Conservation (phyloP, 2,113 vertebrate species). For the Pandion haliaetus region DNA sequence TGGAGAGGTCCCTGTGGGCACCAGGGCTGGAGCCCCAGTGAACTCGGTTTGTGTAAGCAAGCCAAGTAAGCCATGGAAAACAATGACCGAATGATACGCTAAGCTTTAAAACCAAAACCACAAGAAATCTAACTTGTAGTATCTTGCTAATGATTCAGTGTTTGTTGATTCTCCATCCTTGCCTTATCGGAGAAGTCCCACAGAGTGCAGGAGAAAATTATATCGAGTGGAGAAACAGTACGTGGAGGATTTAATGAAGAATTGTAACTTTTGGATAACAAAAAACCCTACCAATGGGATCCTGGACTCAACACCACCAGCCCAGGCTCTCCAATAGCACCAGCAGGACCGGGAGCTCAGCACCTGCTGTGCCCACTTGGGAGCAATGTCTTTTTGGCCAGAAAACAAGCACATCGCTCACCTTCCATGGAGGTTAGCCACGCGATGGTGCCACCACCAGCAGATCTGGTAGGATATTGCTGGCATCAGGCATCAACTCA, state of each 20-base stretch:
- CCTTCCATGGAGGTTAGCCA: fast-evolving
- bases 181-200: not conserved
- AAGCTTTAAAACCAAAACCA: not conserved
- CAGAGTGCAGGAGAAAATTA: not conserved
- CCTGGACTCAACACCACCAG: not conserved
- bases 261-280: not conserved
- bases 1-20: not conserved
- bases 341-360: not conserved
- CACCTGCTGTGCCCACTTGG: fast-evolving
- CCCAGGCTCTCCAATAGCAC: not conserved
- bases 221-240: not conserved
- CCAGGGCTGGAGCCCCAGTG: not conserved
- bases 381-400: not conserved
- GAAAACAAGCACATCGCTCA: not conserved
- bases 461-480: not conserved
- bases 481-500: not conserved
- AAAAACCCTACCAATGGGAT: fast-evolving
- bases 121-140: not conserved
- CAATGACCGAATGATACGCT: fast-evolving
- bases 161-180: not conserved
- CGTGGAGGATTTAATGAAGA: not conserved
- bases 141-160: not conserved
- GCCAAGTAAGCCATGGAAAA: not conserved
- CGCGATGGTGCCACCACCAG: not conserved
- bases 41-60: not conserved